A percentile compares a stretch with the other conserved stretches of the same genome.
Evolutionary conservation across 2,888 invertebrate genomes (phyloP).

Genomic region (Chesias legatella): DNA sequence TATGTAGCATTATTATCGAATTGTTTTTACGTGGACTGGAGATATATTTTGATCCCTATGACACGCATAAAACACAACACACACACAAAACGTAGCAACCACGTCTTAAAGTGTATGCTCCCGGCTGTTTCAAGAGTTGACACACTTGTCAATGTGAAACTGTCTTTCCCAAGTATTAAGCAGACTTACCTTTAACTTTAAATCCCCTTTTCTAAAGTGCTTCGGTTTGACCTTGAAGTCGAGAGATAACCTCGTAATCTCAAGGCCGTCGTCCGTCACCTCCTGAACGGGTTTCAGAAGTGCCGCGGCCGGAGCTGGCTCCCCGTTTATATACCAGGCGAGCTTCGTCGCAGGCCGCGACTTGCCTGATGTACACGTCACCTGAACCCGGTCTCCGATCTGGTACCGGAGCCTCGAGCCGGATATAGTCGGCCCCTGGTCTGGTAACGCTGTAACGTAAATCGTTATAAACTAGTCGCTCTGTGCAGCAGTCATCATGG

Average conservation of each 20-base stretch:
- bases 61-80: no score
- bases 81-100: no score
- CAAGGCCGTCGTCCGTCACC: constrained; percentile 82
- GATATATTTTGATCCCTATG: no score
- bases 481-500: no score
- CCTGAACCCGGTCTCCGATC: constrained; percentile 88
- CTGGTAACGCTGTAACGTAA: constrained; percentile 84
- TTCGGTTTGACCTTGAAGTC: constrained; percentile 90
- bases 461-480: neutral
- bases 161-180: no score
- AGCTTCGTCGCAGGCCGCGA: constrained; percentile 91
- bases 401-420: constrained; percentile 91
- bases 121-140: no score
- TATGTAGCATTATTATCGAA: no score
- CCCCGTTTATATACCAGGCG: constrained; percentile 93
- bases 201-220: constrained; percentile 91
- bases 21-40: no score
- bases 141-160: no score
- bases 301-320: constrained; percentile 82
- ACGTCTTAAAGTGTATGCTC: no score
- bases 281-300: constrained; percentile 73
- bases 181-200: constrained; percentile 87
- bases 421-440: constrained; percentile 89
- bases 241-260: constrained; percentile 87
- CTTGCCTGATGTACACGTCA: constrained; percentile 91